Evolutionary conservation across 2,888 invertebrate genomes (phyloP).

Genomic region (Lamellibrachia columna): DNA sequence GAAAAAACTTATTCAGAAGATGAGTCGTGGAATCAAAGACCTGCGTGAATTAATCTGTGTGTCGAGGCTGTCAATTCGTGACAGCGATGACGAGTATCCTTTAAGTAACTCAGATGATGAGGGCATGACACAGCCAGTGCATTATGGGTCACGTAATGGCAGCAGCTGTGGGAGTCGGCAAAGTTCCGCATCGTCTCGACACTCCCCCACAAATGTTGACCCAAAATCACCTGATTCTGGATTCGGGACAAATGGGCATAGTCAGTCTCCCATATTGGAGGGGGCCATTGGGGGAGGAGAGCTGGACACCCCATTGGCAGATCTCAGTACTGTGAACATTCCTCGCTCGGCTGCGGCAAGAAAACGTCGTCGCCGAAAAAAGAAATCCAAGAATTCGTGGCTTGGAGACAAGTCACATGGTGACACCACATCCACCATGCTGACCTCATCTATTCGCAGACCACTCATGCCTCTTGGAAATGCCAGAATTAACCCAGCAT

Average conservation of each 20-base stretch:
- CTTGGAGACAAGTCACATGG: background rate
- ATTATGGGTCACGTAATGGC: conserved; percentile 8
- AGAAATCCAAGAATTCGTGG: conserved; percentile 7
- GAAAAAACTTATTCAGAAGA: conserved; percentile 35
- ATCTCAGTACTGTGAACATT: background rate
- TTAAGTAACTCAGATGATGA: conserved; percentile 47
- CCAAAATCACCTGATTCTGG: conserved; percentile 56
- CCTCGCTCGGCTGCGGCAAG: background rate
- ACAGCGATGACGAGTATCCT: conserved; percentile 55
- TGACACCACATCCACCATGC: background rate
- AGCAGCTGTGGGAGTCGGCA: conserved; percentile 25
- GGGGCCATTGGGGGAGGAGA: background rate
- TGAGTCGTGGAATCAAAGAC: conserved; percentile 64
- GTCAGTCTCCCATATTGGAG: background rate
- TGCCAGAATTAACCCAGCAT: background rate
- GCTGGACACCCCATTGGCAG: background rate
- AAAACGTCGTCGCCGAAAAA: conserved; percentile 7
- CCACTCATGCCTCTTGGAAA: background rate
- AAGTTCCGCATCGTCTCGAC: conserved; percentile 30
- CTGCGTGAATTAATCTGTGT: conserved; percentile 64
- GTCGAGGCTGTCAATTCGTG: conserved; percentile 58
- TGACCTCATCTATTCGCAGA: background rate
- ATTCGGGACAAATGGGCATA: conserved; percentile 52
- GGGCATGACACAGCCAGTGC: conserved; percentile 25
- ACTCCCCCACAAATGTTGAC: background rate